Base-by-base conservation (phyloP, 2,113 vertebrate genomes). In the Nicator chloris region DNA sequence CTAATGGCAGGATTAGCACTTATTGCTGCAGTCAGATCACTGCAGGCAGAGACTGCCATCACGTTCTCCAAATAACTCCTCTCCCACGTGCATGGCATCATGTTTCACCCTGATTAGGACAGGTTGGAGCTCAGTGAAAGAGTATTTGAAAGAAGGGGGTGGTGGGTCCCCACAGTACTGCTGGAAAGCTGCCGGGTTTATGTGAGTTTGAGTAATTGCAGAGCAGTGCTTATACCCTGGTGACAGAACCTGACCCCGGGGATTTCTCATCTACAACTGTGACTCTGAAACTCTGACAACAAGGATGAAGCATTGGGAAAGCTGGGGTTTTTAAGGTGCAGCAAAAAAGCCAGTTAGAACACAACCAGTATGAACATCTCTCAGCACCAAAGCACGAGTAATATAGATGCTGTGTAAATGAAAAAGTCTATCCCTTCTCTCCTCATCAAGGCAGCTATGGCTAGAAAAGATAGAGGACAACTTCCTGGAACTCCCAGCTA, bases 81-180 rank as follows among this genome's bases (percentile, higher is more conserved):
- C 56, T 92, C 42, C 42, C 39, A 28, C 68, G 66, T 24, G 61
- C 53, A 7, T 40, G 73, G 72, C 71, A 77, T 88, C 68, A 8
- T 45, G 73, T 88, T 95, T 82, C 92, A 93, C 42, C 68, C 91
- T n/a, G 44, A 35, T 63, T 91, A 44, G 51, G 68, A 31, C 39
- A 63, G 26, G 28, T 60, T 73, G 82, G 45, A 45, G 57, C 23
- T 72, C 59, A 86, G 19, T 39, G 30, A 57, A 53, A 50, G 89
- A 65, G n/a, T 39, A 12, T 57, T 53, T 51, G 63, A 56, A 63
- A 35, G 68, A 51, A 73, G 82, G 35, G 33, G 21, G 15, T 42
- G 15, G 47, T 30, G 37, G 37, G 15, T 88, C 37, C 11, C 11
- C 0, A 0, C 1, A 3, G 23, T 4, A 4, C 16, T 51, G 73